A percentile compares a stretch with the other conserved stretches of the same genome.
Evolutionary conservation across 2,113 vertebrate genomes (phyloP).

Genomic region (Pteruthius melanotis): DNA sequence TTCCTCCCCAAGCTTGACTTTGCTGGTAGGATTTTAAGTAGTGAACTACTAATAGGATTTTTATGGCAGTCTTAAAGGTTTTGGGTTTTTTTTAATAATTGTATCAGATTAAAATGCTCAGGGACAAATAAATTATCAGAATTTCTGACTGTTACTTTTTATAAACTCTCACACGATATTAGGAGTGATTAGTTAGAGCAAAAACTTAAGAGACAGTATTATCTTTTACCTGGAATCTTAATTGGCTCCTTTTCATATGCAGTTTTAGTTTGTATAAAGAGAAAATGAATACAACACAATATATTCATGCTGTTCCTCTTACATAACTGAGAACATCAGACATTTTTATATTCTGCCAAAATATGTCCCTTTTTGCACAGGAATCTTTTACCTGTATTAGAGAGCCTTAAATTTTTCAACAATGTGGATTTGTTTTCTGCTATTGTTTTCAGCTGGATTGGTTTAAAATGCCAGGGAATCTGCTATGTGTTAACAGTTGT

Average conservation of each 20-base stretch:
- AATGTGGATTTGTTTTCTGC: not conserved
- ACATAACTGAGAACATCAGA: not conserved
- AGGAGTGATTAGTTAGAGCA: not conserved
- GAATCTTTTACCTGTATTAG: not conserved
- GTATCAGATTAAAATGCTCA: not conserved
- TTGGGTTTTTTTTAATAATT: not conserved
- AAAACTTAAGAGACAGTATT: not conserved
- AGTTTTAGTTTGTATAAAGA: not conserved
- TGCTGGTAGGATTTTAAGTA: not conserved
- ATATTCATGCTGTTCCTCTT: not conserved
- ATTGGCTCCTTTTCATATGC: not conserved
- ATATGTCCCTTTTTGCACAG: not conserved
- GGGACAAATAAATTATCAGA: not conserved
- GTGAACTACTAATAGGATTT: not conserved
- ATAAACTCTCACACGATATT: not conserved
- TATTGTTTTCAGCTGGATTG: conserved; percentile 9
- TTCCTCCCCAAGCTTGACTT: not conserved
- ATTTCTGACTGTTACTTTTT: not conserved
- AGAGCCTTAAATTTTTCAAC: not conserved
- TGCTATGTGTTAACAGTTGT: not conserved
- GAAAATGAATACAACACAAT: not conserved
- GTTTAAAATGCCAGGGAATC: conserved; percentile 38
- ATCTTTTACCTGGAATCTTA: not conserved
- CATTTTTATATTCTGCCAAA: not conserved
- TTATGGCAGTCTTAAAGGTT: not conserved